phyloP scores from a whole-genome alignment of 1,140 invertebrate species.

The Drosophila cardini region DNA sequence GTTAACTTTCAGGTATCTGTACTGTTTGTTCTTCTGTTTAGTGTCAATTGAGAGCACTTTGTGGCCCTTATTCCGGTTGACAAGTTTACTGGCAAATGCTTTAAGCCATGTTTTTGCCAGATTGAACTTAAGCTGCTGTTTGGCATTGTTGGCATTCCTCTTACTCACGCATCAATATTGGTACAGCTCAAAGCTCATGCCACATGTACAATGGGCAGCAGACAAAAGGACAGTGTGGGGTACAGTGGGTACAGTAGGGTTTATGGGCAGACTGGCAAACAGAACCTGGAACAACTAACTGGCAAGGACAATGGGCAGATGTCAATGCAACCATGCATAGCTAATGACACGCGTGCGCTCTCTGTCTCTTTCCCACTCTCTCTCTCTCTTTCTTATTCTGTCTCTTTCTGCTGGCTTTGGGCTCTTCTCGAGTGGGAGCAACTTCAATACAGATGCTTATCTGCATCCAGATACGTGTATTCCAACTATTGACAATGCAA shows the following conservation, averaged over 20 bases:
- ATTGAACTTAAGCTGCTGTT: slow-evolving; percentile 9
- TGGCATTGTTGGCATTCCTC: slow-evolving; percentile 8
- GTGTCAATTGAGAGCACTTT: slow-evolving; percentile 18
- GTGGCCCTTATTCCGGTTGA: not conserved
- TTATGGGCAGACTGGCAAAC: not conserved
- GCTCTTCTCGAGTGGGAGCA: not conserved
- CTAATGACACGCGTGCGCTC: slow-evolving; percentile 54
- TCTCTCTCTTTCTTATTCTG: not conserved
- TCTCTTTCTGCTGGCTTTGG: not conserved
- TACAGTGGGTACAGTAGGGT: slow-evolving; percentile 4
- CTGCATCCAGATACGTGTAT: not conserved
- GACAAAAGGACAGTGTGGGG: slow-evolving; percentile 11
- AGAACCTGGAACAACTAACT: not conserved
- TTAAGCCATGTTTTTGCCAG: slow-evolving; percentile 25
- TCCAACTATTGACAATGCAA: slow-evolving; percentile 2
- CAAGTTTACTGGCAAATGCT: slow-evolving; percentile 22
- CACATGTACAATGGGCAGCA: slow-evolving; percentile 4
- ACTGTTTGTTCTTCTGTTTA: not conserved
- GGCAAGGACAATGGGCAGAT: slow-evolving; percentile 66
- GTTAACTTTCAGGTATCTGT: not conserved
- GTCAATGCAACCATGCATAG: slow-evolving; percentile 62
- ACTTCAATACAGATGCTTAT: slow-evolving; percentile 33
- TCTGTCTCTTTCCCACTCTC: not conserved
- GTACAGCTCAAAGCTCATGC: slow-evolving; percentile 23
- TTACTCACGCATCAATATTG: slow-evolving; percentile 54